phyloP scores from a whole-genome alignment of 2,113 vertebrate species.

The Notothenia coriiceps region DNA sequence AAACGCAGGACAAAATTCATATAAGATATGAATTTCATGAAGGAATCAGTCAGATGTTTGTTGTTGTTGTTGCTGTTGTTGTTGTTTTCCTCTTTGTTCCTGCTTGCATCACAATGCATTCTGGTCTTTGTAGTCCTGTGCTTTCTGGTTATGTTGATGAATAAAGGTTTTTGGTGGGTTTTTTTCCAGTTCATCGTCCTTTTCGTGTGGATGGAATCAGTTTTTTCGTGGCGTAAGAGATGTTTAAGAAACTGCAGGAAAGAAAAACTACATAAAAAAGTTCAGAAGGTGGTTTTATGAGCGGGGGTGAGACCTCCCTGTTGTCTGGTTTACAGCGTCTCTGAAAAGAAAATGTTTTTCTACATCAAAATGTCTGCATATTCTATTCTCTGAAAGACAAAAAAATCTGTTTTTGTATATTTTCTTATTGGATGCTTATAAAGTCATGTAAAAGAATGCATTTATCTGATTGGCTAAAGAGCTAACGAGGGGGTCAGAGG shows the following conservation, averaged over 20 bases:
- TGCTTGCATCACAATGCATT: constrained; percentile 82
- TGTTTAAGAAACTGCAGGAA: constrained; percentile 5
- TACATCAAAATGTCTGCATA: constrained; percentile 58
- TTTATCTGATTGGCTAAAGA: constrained; percentile 59
- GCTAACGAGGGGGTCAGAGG: constrained; percentile 40
- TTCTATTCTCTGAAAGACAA: constrained; percentile 59
- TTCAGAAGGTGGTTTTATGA: constrained; percentile 14
- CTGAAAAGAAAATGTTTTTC: constrained; percentile 42
- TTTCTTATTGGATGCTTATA: constrained; percentile 73
- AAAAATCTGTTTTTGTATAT: constrained; percentile 63
- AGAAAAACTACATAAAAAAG: constrained; percentile 10
- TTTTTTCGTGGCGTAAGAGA: constrained; percentile 29
- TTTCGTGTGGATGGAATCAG: constrained; percentile 36
- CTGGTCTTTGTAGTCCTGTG: constrained; percentile 82
- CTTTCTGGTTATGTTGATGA: constrained; percentile 49
- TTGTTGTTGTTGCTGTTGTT: constrained; percentile 74
- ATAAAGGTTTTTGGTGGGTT: constrained; percentile 9
- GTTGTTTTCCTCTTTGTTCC: constrained; percentile 66
- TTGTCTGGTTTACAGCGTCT: constrained; percentile 31
- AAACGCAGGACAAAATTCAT: constrained; percentile 62
- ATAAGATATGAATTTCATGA: constrained; percentile 73
- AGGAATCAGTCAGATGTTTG: constrained; percentile 70
- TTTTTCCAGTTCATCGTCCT: constrained; percentile 66
- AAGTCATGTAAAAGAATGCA: constrained; percentile 57
- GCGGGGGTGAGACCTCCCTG: constrained; percentile 31